Conservation (phyloP, 2,797 vertebrate species). For the Euthynnus affinis region DNA sequence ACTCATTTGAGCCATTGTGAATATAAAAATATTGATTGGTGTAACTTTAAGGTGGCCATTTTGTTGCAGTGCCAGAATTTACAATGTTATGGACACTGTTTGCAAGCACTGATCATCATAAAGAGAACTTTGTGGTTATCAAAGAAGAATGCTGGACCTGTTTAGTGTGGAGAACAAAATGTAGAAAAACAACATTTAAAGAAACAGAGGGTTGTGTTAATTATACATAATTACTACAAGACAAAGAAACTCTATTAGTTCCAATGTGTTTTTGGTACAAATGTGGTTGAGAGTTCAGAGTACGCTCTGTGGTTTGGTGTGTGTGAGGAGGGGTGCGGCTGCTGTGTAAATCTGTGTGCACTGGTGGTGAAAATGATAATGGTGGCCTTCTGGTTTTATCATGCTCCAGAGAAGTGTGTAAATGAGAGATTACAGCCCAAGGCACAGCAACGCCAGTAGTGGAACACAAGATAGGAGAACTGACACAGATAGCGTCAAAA, state of each 20-base stretch:
- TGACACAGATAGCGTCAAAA: slow-evolving; percentile 68
- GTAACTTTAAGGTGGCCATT: not conserved
- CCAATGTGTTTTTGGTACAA: slow-evolving; percentile 16
- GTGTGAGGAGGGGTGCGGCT: slow-evolving; percentile 30
- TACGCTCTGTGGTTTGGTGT: slow-evolving; percentile 30
- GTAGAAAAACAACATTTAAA: slow-evolving; percentile 15
- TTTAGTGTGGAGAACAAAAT: not conserved
- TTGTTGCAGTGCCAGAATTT: not conserved
- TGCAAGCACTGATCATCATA: not conserved
- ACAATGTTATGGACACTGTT: not conserved
- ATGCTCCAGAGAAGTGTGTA: slow-evolving; percentile 41
- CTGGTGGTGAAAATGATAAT: slow-evolving; percentile 50
- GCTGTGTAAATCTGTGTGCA: slow-evolving; percentile 43
- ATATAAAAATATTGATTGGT: not conserved
- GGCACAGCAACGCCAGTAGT: slow-evolving; percentile 41
- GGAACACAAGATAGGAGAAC: slow-evolving; percentile 54
- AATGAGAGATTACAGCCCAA: slow-evolving; percentile 41
- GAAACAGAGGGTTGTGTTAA: slow-evolving; percentile 8
- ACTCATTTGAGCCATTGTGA: not conserved
- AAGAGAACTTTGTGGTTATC: no score
- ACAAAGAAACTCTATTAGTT: slow-evolving; percentile 29
- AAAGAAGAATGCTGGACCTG: not conserved
- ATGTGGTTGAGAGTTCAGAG: slow-evolving; percentile 24
- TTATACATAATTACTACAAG: slow-evolving; percentile 12
- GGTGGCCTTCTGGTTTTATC: slow-evolving; percentile 52